Conservation (phyloP, 2,888 invertebrate genomes). For the Halocaridina rubra region DNA sequence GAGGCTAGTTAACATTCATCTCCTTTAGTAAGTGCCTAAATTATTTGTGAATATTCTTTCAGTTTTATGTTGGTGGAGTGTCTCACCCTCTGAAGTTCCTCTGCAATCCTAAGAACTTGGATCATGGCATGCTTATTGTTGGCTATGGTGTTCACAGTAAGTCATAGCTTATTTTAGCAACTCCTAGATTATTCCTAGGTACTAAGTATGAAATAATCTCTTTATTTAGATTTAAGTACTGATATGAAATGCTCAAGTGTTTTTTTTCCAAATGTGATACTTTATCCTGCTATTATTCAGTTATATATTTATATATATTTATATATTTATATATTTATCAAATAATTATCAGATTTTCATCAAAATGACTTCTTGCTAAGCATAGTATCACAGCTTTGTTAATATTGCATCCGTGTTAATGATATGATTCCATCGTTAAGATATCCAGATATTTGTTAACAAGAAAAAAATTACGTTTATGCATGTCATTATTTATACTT, state of each 20-base stretch:
- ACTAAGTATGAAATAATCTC: not conserved
- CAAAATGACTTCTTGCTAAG: too few species aligned
- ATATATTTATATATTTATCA: not conserved
- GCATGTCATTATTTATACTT: too few species aligned
- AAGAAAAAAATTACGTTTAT: not conserved
- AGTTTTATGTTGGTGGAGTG: constrained; percentile 94
- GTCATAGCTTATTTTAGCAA: constrained; percentile 67
- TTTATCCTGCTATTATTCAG: not conserved
- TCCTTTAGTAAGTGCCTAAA: too few species aligned
- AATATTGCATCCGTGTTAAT: too few species aligned
- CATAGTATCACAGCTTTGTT: too few species aligned
- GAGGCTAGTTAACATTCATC: too few species aligned
- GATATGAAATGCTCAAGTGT: not conserved
- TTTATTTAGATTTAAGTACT: not conserved
- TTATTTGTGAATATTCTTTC: too few species aligned
- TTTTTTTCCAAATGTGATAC: not conserved
- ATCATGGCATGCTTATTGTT: constrained; percentile 96
- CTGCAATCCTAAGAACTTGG: constrained; percentile 80
- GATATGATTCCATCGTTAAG: too few species aligned
- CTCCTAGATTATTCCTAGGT: not conserved
- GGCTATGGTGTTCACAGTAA: constrained; percentile 86
- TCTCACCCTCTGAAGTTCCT: constrained; percentile 91
- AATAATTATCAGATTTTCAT: too few species aligned
- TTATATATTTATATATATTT: not conserved
- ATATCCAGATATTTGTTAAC: too few species aligned